Evolutionary conservation across 2,113 vertebrate species (phyloP).

Genomic region (Vireo altiloquus): DNA sequence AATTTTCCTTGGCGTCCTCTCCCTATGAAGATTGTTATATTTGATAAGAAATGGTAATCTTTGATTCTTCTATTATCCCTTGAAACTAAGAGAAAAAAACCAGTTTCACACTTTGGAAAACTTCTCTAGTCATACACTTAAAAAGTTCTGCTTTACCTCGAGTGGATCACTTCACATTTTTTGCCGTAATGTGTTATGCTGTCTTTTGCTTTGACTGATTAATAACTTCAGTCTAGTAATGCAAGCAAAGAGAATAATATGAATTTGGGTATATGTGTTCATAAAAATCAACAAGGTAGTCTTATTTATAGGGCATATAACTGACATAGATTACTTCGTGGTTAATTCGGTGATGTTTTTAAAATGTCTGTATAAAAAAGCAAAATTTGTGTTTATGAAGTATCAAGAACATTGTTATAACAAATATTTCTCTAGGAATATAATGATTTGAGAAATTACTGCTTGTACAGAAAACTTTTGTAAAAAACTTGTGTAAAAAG

Average conservation of each 20-base stretch:
- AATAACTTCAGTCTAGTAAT: background rate
- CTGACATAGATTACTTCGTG: fast-evolving
- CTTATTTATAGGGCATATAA: background rate
- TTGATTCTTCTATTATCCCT: background rate
- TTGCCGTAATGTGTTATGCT: background rate
- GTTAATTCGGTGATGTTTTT: background rate
- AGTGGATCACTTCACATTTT: background rate
- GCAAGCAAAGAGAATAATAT: background rate
- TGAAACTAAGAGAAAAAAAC: background rate
- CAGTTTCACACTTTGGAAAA: no score
- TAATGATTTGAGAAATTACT: background rate
- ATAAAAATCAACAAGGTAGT: background rate
- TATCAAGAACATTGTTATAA: background rate
- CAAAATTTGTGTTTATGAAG: background rate
- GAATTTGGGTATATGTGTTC: background rate
- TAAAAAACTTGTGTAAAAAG: background rate
- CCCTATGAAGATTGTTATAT: background rate
- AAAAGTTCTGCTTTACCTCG: background rate
- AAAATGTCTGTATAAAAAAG: background rate
- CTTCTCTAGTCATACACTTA: background rate
- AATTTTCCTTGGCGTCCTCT: background rate
- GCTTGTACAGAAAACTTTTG: background rate
- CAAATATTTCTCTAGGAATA: background rate
- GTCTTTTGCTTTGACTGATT: background rate
- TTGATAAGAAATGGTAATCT: background rate